Conservation (phyloP, 2,113 vertebrate genomes). For the mouse (Mus musculus) region DNA sequence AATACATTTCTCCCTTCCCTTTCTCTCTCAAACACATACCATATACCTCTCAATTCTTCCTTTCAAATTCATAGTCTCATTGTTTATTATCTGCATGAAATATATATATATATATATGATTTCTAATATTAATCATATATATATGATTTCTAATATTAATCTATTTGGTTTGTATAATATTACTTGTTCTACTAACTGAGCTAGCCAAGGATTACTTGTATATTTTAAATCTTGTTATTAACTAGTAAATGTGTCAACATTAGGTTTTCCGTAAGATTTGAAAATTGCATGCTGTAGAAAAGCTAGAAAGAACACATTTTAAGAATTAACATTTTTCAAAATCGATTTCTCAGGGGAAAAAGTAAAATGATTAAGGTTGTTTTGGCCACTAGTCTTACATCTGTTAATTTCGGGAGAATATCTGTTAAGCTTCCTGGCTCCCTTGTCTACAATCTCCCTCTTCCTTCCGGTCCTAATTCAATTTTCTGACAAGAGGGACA, state of each 20-base stretch:
- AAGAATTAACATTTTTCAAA: background rate
- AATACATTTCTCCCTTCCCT: background rate
- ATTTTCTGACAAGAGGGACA: slow-evolving; percentile 72
- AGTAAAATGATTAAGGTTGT: slow-evolving; percentile 37
- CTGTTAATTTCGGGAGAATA: slow-evolving; percentile 70
- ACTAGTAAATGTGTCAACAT: background rate
- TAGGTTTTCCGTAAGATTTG: background rate
- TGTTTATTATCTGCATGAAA: background rate
- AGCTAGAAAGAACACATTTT: background rate
- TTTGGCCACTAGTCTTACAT: slow-evolving; percentile 42
- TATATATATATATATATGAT: background rate
- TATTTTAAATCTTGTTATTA: background rate
- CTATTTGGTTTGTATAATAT: background rate
- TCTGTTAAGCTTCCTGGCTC: slow-evolving; percentile 58
- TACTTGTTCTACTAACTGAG: too few relatives aligned
- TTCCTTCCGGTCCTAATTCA: slow-evolving; percentile 75
- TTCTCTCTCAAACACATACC: background rate
- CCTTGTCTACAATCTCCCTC: slow-evolving; percentile 65
- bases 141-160: background rate
- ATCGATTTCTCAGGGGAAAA: background rate
- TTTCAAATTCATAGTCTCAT: background rate
- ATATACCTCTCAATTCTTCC: background rate
- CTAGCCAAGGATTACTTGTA: too few relatives aligned
- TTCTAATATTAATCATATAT: background rate
- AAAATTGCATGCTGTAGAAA: background rate